Percentiles rank a stretch among this genome's conserved stretches.
Evolutionary conservation across 2,113 vertebrate genomes (phyloP).

Genomic region (Eidolon helvum): DNA sequence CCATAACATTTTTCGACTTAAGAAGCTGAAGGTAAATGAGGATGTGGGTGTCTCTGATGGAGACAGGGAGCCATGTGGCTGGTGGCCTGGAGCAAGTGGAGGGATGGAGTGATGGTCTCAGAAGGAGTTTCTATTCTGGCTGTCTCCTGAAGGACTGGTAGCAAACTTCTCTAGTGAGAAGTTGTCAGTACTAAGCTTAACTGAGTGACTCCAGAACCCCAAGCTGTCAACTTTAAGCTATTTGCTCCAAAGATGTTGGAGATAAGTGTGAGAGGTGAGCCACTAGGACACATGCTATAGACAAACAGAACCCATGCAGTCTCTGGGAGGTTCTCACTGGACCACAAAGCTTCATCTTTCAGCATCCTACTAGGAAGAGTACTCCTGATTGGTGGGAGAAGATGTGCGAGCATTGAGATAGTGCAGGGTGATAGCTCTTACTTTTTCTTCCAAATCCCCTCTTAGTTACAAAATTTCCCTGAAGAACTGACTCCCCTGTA

Average conservation of each 20-base stretch:
- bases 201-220: neutral
- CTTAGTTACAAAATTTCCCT: neutral
- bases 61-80: neutral
- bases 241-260: neutral
- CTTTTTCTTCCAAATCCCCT: neutral
- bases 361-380: neutral
- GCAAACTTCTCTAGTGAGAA: conserved; percentile 59
- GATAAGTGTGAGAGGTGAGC: neutral
- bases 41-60: neutral
- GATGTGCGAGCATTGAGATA: neutral
- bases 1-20: neutral
- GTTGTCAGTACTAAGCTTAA: conserved; percentile 1
- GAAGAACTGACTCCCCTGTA: neutral
- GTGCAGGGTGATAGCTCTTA: neutral
- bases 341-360: neutral
- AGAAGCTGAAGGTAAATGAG: conserved; percentile 19
- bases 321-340: conserved; percentile 15
- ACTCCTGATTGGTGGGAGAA: conserved; percentile 49
- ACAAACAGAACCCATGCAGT: neutral
- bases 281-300: neutral
- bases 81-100: neutral
- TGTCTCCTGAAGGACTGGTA: neutral
- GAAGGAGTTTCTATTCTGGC: neutral
- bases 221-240: neutral
- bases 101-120: neutral